Base-by-base conservation (phyloP, 23 tunicate species). In the Phallusia fumigata region DNA sequence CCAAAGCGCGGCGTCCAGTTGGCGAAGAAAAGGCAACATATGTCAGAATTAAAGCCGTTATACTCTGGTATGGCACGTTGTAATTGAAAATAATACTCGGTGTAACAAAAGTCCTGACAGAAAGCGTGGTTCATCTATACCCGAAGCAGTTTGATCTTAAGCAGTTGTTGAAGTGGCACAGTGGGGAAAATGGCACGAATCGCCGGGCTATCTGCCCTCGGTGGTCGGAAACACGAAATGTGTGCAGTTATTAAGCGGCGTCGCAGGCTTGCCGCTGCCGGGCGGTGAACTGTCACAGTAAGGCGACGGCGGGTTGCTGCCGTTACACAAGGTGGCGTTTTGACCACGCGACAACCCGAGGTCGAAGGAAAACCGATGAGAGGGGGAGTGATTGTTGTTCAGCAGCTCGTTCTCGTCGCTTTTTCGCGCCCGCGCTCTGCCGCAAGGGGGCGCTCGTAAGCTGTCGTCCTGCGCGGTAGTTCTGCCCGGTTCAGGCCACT, bases 171-270 rank as follows among this genome's bases (percentile, higher is more conserved):
- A 6, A 6, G 16, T 58, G 69, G 69, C 69, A 58, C 69, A 58
- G 69, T 58, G 69, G 16, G 69, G 28, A 24, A 24, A 24, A 22
- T 21, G 69, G 28, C 69, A 24, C 28, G 13, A 6, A 58, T 58
- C 69, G 69, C 26, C 26, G 15, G 21, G 81, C 65, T 75, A 85
- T 50, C 90, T 80, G 33, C 75, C 69, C 24, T 76, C 82, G 51
- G 91, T 82, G 53, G 86, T 32, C 11, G 91, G 91, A 40, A 87
- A 87, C 30, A 87, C 84, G 76, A 87, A 87, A 19, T 75, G 91
- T 30, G 80, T 26, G 44, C 49, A 47, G 28, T n/a, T 51, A 5
- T 32, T 74, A 5, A 33, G 69, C 28, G 69, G 69, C 28, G 69
- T 58, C 28, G 69, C 69, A 24, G 69, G 28, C 28, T 58, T 58